Base-by-base conservation (phyloP, 2,888 invertebrate species). In the Pandemis corylana region DNA sequence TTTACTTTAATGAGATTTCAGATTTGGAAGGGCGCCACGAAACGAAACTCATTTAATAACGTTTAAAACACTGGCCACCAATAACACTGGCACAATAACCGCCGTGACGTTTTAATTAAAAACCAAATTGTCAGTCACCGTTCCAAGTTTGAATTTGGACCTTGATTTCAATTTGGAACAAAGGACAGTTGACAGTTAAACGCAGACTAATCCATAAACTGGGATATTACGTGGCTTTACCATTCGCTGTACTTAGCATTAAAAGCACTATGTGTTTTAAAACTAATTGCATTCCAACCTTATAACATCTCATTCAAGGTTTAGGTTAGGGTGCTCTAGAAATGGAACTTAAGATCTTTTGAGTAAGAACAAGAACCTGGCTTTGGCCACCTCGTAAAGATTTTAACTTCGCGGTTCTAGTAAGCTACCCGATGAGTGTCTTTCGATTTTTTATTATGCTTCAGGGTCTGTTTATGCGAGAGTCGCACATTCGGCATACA, bases 191-290 rank as follows among this genome's bases (percentile, higher is more conserved):
- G 67, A 64, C 72, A 63, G 68, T 68, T 72, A 68, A 72, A 68
- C 63, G 63, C 68, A 68, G 61, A 41, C 59, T 72, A 68, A 72
- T 72, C 72, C 72, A 56, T 72, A 68, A 68, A 72, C 63, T 68
- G 72, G 56, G 68, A 63, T 72, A 64, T 72, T 68, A 68, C 66
- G 68, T 53, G 68, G 68, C 65, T 65, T 65, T 56, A 59, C 65
- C 46, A 56, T 65, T 51, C 51, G 51, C 51, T 13, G 51, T 13
- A 28, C 46, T 46, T 46, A 44, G 10, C 7, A 36, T 44, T n/a
- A 56, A 12, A 71, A 71, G 28, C 28, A 61, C 59, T 46, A 44
- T 13, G 13, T 68, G 7, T 42, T 28, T 44, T 59, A 59, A 59
- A 59, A 59, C n/a, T 59, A 53, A 15, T 2, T 36, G 7, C n/a